Conservation (phyloP, 2,888 invertebrate species). For the Lucinisca nassula region DNA sequence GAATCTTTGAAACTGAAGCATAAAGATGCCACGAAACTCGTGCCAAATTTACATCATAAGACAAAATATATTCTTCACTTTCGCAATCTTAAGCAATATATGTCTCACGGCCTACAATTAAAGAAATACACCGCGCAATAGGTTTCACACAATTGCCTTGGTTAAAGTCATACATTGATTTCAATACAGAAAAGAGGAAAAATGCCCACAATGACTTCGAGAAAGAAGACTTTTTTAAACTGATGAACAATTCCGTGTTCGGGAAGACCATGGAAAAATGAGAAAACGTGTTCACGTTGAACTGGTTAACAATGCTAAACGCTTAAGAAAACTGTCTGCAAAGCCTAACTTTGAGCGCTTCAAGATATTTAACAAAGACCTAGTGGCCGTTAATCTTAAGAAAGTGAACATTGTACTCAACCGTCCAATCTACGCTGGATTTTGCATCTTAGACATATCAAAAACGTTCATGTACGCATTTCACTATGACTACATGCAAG, state of each 20-base stretch:
- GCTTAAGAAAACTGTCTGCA: background rate
- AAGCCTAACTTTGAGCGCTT: background rate
- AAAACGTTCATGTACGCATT: conserved; percentile 38
- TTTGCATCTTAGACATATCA: conserved; percentile 14
- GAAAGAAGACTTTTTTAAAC: conserved; percentile 81
- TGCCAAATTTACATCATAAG: background rate
- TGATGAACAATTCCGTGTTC: conserved; percentile 81
- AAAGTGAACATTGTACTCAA: conserved; percentile 13
- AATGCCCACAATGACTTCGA: conserved; percentile 82
- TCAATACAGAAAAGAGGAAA: conserved; percentile 74
- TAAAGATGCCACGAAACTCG: background rate
- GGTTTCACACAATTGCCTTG: conserved; percentile 76
- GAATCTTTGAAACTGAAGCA: background rate
- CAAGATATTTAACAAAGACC: background rate
- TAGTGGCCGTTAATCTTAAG: conserved; percentile 2
- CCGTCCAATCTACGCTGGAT: conserved; percentile 15
- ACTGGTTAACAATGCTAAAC: conserved; percentile 3
- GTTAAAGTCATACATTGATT: conserved; percentile 76
- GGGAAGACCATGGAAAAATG: conserved; percentile 88
- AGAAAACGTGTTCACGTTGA: conserved; percentile 80
- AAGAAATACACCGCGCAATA: conserved; percentile 79
- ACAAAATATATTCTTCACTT: background rate
- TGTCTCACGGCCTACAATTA: background rate
- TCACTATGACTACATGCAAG: conserved; percentile 39
- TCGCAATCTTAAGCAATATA: background rate